phyloP scores from a whole-genome alignment of 2,797 vertebrate genomes.

The Periophthalmus magnuspinnatus region DNA sequence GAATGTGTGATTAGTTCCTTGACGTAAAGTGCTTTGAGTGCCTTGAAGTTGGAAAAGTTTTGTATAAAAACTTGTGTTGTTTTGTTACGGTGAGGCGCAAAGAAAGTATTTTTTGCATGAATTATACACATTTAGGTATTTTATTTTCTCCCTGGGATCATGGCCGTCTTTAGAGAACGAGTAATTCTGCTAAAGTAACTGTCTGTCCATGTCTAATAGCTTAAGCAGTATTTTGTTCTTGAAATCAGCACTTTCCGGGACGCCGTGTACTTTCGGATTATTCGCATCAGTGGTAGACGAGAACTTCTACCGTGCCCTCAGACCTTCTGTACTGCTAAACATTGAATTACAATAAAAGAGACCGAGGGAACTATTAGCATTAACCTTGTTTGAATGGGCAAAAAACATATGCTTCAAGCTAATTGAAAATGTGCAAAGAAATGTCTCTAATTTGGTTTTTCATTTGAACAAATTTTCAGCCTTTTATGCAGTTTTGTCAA shows the following conservation, averaged over 20 bases:
- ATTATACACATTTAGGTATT: too few species aligned
- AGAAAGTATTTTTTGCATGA: not conserved
- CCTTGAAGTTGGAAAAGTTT: too few species aligned
- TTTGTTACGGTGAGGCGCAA: not conserved
- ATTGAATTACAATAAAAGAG: not conserved
- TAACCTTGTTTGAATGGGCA: not conserved
- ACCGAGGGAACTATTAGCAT: not conserved
- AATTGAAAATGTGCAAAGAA: not conserved
- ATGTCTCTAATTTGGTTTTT: not conserved
- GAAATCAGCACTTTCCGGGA: not conserved
- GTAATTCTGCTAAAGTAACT: slow-evolving; percentile 2
- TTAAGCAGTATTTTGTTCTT: slow-evolving; percentile 3
- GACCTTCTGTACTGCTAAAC: not conserved
- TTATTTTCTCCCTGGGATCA: not conserved
- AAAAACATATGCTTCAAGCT: not conserved
- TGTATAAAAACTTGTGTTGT: too few species aligned
- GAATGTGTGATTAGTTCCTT: too few species aligned
- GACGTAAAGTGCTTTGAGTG: too few species aligned
- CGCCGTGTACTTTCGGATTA: not conserved
- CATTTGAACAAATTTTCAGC: not conserved
- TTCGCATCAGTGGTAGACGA: not conserved
- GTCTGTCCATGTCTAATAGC: slow-evolving; percentile 3
- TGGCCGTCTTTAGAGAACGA: not conserved
- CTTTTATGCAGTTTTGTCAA: not conserved
- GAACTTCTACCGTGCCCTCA: not conserved